Evolutionary conservation across 2,113 vertebrate genomes (phyloP), one percentile per base, ranked within the genome.

Genomic region (Hydrolagus affinis): DNA sequence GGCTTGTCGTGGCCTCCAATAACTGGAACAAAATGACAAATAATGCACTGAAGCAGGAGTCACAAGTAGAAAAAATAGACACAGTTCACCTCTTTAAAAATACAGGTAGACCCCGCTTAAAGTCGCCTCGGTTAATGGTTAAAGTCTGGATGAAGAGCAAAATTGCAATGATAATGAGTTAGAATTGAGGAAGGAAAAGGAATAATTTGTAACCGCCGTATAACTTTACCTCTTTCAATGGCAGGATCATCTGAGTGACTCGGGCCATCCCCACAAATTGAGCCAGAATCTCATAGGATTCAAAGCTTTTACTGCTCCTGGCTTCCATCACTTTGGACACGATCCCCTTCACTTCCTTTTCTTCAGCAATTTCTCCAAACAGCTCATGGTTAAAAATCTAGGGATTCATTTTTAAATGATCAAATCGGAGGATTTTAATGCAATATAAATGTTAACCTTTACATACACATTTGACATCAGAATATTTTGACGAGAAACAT

Each of bases 301-400:
- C 96, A 0, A 95, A 96, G 88, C 98, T 99, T 89, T 97, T 99
- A 93, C 94, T 99, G 92, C 96, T 95, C 30, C 97, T 95, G 0
- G 97, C 98, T 90, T 99, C 98, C 97, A 98, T 98, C 86, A 96
- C 91, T 90, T 99, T 99, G 86, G 96, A 97, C 66, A 97, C 92
- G 6, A 99, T 99, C 64, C 96, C 96, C 70, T 96, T 98, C 69
- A 99, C 95, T 77, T 96, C 96, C 85, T 99, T 99, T 88, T 99
- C 97, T 90, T 97, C 97, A 0, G 98, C 96, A 69, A 99, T 21
- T 0, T 92, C 88, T 1, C 98, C 98, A 74, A 99, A 99, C 83
- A 99, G 90, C 88, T 99, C 98, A 0, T 94, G 95, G 89, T 98
- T 97, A 89, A 98, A 98, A 89, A 99, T 95, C 98, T 99, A 90